Evolutionary conservation across 2,113 vertebrate species (phyloP).

Genomic region (Hippocampus barbouri): DNA sequence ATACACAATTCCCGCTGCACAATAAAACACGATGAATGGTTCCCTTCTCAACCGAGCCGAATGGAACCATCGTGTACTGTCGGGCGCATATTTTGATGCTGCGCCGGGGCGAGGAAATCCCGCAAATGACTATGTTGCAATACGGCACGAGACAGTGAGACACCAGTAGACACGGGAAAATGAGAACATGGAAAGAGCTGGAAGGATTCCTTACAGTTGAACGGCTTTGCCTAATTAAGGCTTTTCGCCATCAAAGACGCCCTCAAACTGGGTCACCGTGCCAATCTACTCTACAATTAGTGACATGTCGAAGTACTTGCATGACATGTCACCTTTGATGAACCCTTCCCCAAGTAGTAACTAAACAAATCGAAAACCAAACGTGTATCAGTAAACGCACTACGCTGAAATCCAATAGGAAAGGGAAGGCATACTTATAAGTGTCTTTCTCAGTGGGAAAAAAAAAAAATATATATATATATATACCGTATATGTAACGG

Average conservation of each 20-base stretch:
- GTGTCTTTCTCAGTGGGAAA: too few species aligned
- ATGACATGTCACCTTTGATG: neutral
- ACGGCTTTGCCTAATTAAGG: conserved; percentile 36
- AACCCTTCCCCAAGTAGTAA: too few species aligned
- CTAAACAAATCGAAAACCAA: too few species aligned
- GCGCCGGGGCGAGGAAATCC: conserved; percentile 56
- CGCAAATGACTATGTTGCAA: conserved; percentile 60
- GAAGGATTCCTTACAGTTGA: conserved; percentile 53
- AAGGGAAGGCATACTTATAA: too few species aligned
- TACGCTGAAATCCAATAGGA: too few species aligned
- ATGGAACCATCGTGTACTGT: conserved; percentile 32
- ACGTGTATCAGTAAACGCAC: too few species aligned
- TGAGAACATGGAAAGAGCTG: conserved; percentile 61
- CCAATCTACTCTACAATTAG: neutral
- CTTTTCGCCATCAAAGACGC: conserved; percentile 3
- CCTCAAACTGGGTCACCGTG: conserved; percentile 7
- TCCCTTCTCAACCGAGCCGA: conserved; percentile 36
- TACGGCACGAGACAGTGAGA: conserved; percentile 55
- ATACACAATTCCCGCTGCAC: conserved; percentile 42
- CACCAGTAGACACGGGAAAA: conserved; percentile 42
- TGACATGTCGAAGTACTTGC: neutral
- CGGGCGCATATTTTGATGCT: conserved; percentile 50
- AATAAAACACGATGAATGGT: conserved; percentile 54
- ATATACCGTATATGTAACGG: too few species aligned
- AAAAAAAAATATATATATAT: too few species aligned